Evolutionary conservation across 2,797 vertebrate genomes (phyloP).

Genomic region (Ambastaia sidthimunki): DNA sequence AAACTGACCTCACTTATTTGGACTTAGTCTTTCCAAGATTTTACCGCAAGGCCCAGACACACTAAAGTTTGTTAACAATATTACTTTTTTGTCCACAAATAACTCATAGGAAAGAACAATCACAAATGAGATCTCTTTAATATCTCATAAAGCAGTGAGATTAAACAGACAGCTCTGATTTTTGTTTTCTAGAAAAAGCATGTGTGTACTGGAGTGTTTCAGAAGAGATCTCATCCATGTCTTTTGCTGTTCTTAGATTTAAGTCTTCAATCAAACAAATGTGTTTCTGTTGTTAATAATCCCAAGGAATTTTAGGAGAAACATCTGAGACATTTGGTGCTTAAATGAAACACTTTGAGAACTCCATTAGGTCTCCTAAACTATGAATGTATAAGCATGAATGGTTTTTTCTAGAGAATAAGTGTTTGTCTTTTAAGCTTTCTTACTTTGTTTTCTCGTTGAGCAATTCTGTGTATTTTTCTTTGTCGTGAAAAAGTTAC

Average conservation of each 20-base stretch:
- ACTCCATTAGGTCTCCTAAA: neutral
- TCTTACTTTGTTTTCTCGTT: slow-evolving; percentile 36
- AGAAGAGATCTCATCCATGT: neutral
- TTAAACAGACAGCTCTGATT: neutral
- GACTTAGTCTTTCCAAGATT: slow-evolving; percentile 5
- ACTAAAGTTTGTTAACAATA: neutral
- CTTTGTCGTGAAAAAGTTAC: slow-evolving; percentile 10
- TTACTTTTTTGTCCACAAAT: neutral
- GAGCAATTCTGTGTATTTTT: neutral
- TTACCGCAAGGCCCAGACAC: neutral
- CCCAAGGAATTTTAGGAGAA: neutral
- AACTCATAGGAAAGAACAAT: neutral
- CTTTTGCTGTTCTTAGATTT: no score
- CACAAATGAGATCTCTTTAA: neutral
- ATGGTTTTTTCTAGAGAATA: neutral
- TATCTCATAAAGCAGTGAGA: neutral
- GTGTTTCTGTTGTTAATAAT: neutral
- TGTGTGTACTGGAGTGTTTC: no score
- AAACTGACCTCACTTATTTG: slow-evolving; percentile 37
- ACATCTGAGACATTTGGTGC: neutral
- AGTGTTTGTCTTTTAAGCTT: neutral
- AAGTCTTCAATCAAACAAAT: neutral
- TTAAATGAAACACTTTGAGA: neutral
- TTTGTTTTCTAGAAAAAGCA: neutral
- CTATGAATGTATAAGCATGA: neutral